Evolutionary conservation across 2,888 invertebrate genomes (phyloP).

Genomic region (Cheilosia vernalis): DNA sequence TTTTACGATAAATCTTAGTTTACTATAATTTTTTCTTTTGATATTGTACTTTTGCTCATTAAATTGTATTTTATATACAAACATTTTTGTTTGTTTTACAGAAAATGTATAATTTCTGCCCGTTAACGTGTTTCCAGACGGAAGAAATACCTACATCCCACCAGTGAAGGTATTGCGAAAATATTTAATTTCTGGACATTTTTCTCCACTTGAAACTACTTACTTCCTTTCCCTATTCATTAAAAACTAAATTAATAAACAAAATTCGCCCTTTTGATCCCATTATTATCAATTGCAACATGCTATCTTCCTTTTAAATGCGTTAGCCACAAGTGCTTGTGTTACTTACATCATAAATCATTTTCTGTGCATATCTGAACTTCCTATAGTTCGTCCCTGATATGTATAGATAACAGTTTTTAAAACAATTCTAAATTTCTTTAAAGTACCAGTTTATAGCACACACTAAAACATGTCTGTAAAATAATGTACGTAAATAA

Average conservation of each 20-base stretch:
- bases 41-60: constrained; percentile 60
- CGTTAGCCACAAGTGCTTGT: constrained; percentile 73
- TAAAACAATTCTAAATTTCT: constrained; percentile 41
- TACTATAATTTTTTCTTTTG: constrained; percentile 15
- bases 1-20: not conserved
- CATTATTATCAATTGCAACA: constrained; percentile 70
- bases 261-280: constrained; percentile 63
- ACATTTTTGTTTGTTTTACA: constrained; percentile 80
- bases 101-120: constrained; percentile 77
- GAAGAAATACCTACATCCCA: constrained; percentile 77
- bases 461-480: constrained; percentile 35
- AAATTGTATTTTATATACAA: constrained; percentile 73
- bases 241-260: constrained; percentile 45
- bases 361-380: constrained; percentile 69
- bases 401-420: constrained; percentile 59
- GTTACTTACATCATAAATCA: constrained; percentile 61
- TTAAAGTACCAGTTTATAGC: constrained; percentile 44
- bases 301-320: constrained; percentile 71
- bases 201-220: constrained; percentile 75
- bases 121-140: constrained; percentile 77
- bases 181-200: constrained; percentile 74
- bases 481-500: constrained; percentile 16
- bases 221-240: constrained; percentile 71
- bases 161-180: constrained; percentile 77
- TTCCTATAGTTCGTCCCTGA: constrained; percentile 62